A percentile compares a stretch with the other conserved stretches of the same genome.
These are phyloP conservation scores for Paralvinella palmiformis DNA, from an alignment of 1,140 invertebrate genomes.

Conservation along the genomic window DNA sequence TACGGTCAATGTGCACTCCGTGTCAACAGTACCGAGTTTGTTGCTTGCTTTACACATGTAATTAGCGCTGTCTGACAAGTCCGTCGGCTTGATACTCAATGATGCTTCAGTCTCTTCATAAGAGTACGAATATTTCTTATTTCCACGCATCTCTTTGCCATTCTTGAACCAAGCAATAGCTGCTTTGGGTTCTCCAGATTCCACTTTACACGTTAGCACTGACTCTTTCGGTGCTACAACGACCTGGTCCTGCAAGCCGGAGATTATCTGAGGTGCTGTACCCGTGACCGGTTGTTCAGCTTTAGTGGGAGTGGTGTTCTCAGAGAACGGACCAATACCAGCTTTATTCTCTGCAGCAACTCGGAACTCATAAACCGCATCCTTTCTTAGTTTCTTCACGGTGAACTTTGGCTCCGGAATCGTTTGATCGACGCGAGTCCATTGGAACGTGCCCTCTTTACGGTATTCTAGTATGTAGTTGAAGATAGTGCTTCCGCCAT, in stretches of 20 bases:
- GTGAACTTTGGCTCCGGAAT: conserved; percentile 63
- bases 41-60: conserved; percentile 42
- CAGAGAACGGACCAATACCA: conserved; percentile 74
- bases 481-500: conserved; percentile 87
- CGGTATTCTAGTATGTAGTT: conserved; percentile 83
- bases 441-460: conserved; percentile 58
- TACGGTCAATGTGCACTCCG: conserved; percentile 40
- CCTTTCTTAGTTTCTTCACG: conserved; percentile 83
- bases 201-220: conserved; percentile 35
- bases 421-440: conserved; percentile 23
- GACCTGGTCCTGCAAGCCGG: conserved; percentile 34
- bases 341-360: conserved; percentile 88
- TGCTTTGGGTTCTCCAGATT: conserved; percentile 32
- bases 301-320: conserved; percentile 21
- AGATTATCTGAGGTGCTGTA: conserved; percentile 35
- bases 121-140: conserved; percentile 33
- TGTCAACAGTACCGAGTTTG: conserved; percentile 40
- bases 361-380: conserved; percentile 91
- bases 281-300: too few relatives aligned
- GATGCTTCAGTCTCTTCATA: conserved; percentile 42
- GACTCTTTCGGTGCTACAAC: conserved; percentile 31
- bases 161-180: conserved; percentile 32
- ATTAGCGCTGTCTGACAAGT: conserved; percentile 38
- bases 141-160: conserved; percentile 10
- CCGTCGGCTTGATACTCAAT: conserved; percentile 40